Base-by-base conservation (phyloP, 2,113 vertebrate species). In the Oryzias melastigma region DNA sequence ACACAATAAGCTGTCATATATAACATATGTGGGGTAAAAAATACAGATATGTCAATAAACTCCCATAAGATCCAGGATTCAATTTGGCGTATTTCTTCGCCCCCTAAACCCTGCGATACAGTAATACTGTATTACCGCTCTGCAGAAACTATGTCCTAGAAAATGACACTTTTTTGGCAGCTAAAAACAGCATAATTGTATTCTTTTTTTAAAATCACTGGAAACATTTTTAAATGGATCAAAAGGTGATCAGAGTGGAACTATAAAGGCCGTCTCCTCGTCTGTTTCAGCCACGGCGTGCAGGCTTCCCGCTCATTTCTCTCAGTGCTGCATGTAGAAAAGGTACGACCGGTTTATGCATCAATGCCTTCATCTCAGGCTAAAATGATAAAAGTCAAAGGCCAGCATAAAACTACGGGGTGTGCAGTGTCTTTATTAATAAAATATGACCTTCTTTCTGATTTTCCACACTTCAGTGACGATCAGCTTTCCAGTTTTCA, bases 221-320 rank as follows among this genome's bases (percentile, higher is more conserved):
- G 27, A 29, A 29, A 29, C 6, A 2, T 7, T 29, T 29, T 29
- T 29, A 7, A 29, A 29, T 7, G 7, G 27, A 29, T 29, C 27
- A 29, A 29, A 29, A 35, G 35, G 3, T 1, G 10, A 12, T 35
- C 3, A 3, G 35, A 35, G 35, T 12, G 35, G 29, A 56, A 74
- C 46, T 4, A 61, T 43, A 78, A 75, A 71, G 27, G 61, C 52
- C 22, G 52, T n/a, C 47, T 73, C 63, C 74, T 81, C 77, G 73
- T 79, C 81, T 82, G 63, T 85, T 85, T 83, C 75, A 83, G 82
- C 82, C 63, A 8, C 62, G 56, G 68, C 14, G 29, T 20, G 5
- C 75, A 53, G 62, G 75, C 68, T 62, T 70, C 71, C 52, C 0
- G 52, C 63, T 86, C 58, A 79, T 81, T 82, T 35, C 35, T 35